Base-by-base conservation (phyloP, 2,113 vertebrate species). In the Dromas ardeola region DNA sequence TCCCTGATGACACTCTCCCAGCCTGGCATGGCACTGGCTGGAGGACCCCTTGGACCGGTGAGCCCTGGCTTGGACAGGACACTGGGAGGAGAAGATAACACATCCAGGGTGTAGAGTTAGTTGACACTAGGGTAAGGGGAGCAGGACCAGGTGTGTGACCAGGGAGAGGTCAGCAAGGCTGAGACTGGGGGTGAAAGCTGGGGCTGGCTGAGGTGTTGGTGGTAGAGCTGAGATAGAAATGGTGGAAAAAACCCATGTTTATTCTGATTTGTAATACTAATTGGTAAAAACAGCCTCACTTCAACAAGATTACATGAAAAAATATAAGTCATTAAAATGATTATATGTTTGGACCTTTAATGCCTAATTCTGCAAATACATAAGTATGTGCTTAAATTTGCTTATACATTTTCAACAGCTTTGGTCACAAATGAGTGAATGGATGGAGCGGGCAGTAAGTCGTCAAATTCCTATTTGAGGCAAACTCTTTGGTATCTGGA, bases 11-110 rank as follows among this genome's bases (percentile, higher is more conserved):
- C 30, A 66, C 11, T 14, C 19, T 91, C 27, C 45, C 63, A 86
- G 53, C 34, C 63, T 70, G 50, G 11, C 43, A 5, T 25, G 21
- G 42, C 67, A 88, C 12, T 22, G 45, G 27, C 23, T 45, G 73
- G 42, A 42, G 22, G 15, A 55, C 38, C 12, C 16, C 4, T 4
- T 3, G 55, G 36, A 49, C 23, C 3, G 0, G 5, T n/a, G 47
- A 85, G 55, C 47, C 66, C 32, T 71, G 56, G 20, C 15, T 63
- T 10, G 4, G 34, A 32, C 36, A 69, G 80, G 67, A 36, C 11
- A 4, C 34, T 72, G 49, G 29, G 26, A 90, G 56, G n/a, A 79
- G 32, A n/a, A 50, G 42, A 10, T 40, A 43, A 9, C 7, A 10
- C 74, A 52, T 65, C 15, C 8, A 7, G 15, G 4, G 1, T 14